Conservation (phyloP, 2,113 vertebrate genomes). For the Apodemus sylvaticus region DNA sequence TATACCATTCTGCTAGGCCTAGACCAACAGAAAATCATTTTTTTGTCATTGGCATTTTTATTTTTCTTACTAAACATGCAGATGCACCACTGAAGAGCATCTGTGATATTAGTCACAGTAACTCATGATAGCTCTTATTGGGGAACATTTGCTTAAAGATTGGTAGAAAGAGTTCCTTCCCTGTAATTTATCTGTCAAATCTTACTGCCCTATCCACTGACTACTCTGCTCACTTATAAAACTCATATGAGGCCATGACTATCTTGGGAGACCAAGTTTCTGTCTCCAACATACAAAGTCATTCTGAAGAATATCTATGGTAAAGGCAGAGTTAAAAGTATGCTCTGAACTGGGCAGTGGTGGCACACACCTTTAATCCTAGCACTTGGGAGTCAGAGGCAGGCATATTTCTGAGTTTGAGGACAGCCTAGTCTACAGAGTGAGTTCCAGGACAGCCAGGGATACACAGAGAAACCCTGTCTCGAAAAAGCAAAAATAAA, state of each 20-base stretch:
- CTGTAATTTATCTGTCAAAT: neutral
- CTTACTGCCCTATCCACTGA: neutral
- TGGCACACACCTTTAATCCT: too few species aligned
- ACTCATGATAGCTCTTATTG: neutral
- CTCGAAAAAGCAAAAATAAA: too few species aligned
- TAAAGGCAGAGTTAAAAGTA: neutral
- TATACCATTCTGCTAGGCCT: too few species aligned
- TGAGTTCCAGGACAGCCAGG: too few species aligned
- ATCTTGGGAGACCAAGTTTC: neutral
- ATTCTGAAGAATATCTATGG: neutral
- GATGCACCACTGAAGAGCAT: neutral
- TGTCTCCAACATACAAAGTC: neutral
- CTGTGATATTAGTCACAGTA: neutral
- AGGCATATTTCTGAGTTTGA: too few species aligned
- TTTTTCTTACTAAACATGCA: neutral
- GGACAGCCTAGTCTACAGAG: too few species aligned
- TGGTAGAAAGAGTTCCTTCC: neutral
- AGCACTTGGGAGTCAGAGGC: too few species aligned
- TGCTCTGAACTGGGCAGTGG: too few species aligned
- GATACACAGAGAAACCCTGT: too few species aligned
- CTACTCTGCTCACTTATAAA: neutral
- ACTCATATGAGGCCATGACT: neutral
- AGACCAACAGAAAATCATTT: neutral
- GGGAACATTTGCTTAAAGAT: neutral
- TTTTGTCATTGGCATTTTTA: neutral